Percentiles rank a stretch among this genome's conserved stretches.
phyloP scores from a whole-genome alignment of 92 coral and sea anemone genomes.

The Palythoa grandiflora region DNA sequence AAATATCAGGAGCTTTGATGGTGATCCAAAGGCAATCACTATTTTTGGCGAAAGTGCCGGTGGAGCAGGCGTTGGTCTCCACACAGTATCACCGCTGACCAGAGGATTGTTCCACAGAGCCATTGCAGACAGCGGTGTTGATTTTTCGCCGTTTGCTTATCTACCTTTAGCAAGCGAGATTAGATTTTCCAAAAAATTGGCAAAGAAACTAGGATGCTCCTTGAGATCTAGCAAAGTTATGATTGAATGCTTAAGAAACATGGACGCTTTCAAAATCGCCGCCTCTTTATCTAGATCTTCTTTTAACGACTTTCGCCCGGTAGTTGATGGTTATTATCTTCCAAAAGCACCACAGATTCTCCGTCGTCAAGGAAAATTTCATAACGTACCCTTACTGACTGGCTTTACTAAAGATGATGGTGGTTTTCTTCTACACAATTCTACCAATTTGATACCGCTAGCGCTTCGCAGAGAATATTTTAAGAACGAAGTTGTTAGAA shows the following conservation, averaged over 20 bases:
- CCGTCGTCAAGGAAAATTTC: conserved; percentile 70
- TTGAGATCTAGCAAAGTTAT: conserved; percentile 13
- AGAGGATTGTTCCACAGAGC: conserved; percentile 60
- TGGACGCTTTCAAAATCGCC: conserved; percentile 49
- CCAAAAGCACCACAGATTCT: conserved; percentile 72
- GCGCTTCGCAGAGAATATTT: conserved; percentile 30
- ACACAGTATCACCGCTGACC: conserved; percentile 45
- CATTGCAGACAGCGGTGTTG: conserved; percentile 58
- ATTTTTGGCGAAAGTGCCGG: conserved; percentile 69
- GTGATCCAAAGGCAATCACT: conserved; percentile 56
- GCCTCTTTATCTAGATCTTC: background rate
- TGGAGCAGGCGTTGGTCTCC: conserved; percentile 66
- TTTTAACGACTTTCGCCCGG: conserved; percentile 53
- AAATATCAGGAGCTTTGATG: conserved; percentile 52
- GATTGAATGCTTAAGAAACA: conserved; percentile 39
- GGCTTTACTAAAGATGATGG: conserved; percentile 88
- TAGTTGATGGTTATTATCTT: conserved; percentile 75
- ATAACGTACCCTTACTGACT: conserved; percentile 66
- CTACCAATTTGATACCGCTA: background rate
- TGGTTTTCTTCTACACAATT: conserved; percentile 30
- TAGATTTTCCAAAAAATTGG: conserved; percentile 32
- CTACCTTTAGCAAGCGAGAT: conserved; percentile 38
- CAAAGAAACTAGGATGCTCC: conserved; percentile 46
- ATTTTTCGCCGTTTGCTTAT: conserved; percentile 59
- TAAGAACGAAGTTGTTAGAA: background rate